These are phyloP conservation scores for Heliopora coerulea DNA, from an alignment of 92 coral and sea anemone species.

Conservation along the genomic window DNA sequence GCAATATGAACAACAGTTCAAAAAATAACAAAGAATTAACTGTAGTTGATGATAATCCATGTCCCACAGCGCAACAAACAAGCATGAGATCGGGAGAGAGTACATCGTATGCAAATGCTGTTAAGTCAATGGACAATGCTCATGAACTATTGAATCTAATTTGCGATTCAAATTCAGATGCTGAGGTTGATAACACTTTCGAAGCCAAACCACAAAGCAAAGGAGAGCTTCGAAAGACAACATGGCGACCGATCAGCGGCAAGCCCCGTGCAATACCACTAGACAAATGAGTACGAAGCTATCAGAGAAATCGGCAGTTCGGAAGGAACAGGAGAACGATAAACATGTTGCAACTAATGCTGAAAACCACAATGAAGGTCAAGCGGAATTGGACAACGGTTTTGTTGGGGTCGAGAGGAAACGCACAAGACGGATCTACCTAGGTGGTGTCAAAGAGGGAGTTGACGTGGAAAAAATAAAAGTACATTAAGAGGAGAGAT, in stretches of 20 bases:
- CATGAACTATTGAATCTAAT: no score
- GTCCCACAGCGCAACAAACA: neutral
- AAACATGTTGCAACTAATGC: no score
- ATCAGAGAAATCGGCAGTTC: neutral
- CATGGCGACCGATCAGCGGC: neutral
- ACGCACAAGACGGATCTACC: neutral
- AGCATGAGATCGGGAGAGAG: no score
- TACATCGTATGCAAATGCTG: no score
- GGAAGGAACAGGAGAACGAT: no score
- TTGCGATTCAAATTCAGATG: neutral
- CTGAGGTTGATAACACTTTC: neutral
- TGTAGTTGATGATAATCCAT: no score
- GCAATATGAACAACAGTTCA: no score
- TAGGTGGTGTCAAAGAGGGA: slow-evolving; percentile 1
- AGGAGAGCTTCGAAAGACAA: neutral
- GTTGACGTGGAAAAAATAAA: neutral
- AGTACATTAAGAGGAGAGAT: neutral
- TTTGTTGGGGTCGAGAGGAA: neutral
- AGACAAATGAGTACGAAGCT: no score
- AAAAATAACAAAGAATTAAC: no score
- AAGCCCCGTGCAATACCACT: no score
- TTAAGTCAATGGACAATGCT: no score
- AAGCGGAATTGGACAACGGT: neutral
- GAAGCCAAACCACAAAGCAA: neutral
- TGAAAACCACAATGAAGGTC: no score